Percentiles rank a stretch among this genome's conserved stretches.
These are phyloP conservation scores for Parambassis ranga DNA, from an alignment of 2,797 vertebrate species.

Conservation along the genomic window DNA sequence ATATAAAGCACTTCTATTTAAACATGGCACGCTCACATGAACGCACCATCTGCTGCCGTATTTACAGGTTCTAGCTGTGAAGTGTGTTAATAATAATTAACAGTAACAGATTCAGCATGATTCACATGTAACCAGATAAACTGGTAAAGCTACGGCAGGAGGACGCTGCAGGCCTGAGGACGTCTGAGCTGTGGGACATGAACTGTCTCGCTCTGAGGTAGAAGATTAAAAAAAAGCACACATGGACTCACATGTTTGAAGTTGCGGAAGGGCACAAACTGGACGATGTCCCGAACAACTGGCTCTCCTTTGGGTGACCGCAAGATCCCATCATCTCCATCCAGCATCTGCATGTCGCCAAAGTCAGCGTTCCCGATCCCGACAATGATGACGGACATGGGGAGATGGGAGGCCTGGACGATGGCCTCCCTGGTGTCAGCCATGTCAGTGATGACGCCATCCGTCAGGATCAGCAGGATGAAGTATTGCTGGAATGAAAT, in stretches of 20 bases:
- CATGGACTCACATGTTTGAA: conserved; percentile 92
- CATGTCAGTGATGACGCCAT: conserved; percentile 99
- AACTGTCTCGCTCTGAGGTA: no score
- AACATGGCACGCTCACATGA: neutral
- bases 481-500: conserved; percentile 89
- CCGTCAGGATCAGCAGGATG: conserved; percentile 96
- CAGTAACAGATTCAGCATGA: neutral
- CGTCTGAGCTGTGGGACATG: no score
- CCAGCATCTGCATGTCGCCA: conserved; percentile 98
- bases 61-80: neutral
- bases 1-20: neutral
- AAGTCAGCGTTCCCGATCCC: conserved; percentile 96
- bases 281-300: conserved; percentile 94
- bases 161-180: no score
- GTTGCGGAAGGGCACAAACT: conserved; percentile 97
- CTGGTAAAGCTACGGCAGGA: no score
- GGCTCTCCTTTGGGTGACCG: conserved; percentile 95
- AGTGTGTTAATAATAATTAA: neutral
- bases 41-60: conserved; percentile 18
- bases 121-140: no score
- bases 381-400: conserved; percentile 98
- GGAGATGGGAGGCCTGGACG: conserved; percentile 94
- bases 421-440: conserved; percentile 97
- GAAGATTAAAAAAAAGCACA: no score
- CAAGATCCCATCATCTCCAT: conserved; percentile 94